phyloP scores from a whole-genome alignment of 2,888 invertebrate species.

The Coleophora deauratella region DNA sequence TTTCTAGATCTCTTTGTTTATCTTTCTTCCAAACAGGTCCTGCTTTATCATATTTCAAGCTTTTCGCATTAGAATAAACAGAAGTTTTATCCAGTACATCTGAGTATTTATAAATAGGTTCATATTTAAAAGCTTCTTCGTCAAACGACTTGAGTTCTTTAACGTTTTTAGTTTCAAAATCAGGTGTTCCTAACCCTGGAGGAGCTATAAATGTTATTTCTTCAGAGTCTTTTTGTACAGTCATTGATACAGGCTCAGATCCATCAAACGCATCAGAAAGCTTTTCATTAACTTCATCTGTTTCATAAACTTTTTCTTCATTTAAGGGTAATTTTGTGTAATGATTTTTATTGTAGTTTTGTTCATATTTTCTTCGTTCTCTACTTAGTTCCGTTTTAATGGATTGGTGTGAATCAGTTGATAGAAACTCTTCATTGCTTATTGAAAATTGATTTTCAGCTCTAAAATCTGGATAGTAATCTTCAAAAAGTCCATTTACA shows the following conservation, averaged over 20 bases:
- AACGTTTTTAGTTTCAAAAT: slow-evolving; percentile 44
- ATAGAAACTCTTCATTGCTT: slow-evolving; percentile 30
- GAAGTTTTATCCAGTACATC: slow-evolving; percentile 4
- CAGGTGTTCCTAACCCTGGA: slow-evolving; percentile 38
- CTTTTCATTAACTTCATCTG: not conserved
- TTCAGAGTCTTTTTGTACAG: slow-evolving; percentile 12
- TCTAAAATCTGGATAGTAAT: slow-evolving; percentile 54
- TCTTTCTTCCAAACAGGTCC: slow-evolving; percentile 7
- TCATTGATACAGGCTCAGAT: not conserved
- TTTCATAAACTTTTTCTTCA: slow-evolving; percentile 8
- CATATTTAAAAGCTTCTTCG: no score
- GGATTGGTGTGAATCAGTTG: slow-evolving; percentile 36
- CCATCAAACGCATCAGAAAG: no score
- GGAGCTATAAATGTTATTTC: slow-evolving; percentile 32
- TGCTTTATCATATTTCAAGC: slow-evolving; percentile 1
- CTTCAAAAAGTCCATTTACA: slow-evolving; percentile 33
- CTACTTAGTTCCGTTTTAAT: slow-evolving; percentile 14
- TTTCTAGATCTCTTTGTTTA: slow-evolving; percentile 34
- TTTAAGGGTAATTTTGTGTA: not conserved
- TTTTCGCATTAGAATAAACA: slow-evolving; percentile 14
- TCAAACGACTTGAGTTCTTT: not conserved
- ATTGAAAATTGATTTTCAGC: slow-evolving; percentile 30
- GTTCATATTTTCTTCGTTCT: slow-evolving; percentile 13
- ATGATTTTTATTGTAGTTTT: slow-evolving; percentile 9
- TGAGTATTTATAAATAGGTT: no score